Percentiles rank a stretch among this genome's conserved stretches.
Conservation (phyloP, 2,888 invertebrate species). For the Biston betularia region DNA sequence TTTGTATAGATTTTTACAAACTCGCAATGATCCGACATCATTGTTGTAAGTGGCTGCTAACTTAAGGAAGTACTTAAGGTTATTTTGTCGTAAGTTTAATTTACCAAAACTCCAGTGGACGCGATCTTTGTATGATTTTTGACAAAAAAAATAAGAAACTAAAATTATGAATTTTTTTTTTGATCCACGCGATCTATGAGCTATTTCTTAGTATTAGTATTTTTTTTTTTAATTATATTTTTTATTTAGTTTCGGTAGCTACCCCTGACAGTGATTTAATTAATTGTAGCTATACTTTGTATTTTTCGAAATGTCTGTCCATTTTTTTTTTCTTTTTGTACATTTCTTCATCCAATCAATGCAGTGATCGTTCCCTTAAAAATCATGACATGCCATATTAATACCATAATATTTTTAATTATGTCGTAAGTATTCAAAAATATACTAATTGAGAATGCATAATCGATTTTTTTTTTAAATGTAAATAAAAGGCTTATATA, state of each 20-base stretch:
- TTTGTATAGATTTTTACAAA: slow-evolving; percentile 38
- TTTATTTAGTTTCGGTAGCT: slow-evolving; percentile 57
- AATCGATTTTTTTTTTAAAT: slow-evolving; percentile 41
- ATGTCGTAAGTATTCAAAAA: slow-evolving; percentile 18
- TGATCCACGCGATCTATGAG: slow-evolving; percentile 50
- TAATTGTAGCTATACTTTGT: slow-evolving; percentile 2
- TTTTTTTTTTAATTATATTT: slow-evolving; percentile 47
- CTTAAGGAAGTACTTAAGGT: slow-evolving; percentile 73
- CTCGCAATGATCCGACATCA: slow-evolving; percentile 40
- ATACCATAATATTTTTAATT: slow-evolving; percentile 33
- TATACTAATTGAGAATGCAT: slow-evolving; percentile 37
- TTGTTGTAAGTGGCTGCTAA: slow-evolving; percentile 66
- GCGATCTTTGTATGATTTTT: slow-evolving; percentile 47
- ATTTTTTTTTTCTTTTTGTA: slow-evolving; percentile 4
- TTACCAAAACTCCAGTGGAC: slow-evolving; percentile 70
- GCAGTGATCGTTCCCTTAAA: slow-evolving; percentile 24
- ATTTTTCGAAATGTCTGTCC: background rate
- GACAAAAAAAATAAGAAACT: slow-evolving; percentile 20
- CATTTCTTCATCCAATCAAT: slow-evolving; percentile 9
- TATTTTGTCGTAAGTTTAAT: slow-evolving; percentile 44
- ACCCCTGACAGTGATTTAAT: slow-evolving; percentile 30
- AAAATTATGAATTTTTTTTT: slow-evolving; percentile 32
- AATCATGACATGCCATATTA: slow-evolving; percentile 37
- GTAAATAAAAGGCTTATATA: slow-evolving; percentile 43
- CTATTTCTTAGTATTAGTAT: slow-evolving; percentile 53